Percentiles rank a stretch among this genome's conserved stretches.
Evolutionary conservation across 1,140 invertebrate genomes (phyloP).

Genomic region (Glossosoma conforme): DNA sequence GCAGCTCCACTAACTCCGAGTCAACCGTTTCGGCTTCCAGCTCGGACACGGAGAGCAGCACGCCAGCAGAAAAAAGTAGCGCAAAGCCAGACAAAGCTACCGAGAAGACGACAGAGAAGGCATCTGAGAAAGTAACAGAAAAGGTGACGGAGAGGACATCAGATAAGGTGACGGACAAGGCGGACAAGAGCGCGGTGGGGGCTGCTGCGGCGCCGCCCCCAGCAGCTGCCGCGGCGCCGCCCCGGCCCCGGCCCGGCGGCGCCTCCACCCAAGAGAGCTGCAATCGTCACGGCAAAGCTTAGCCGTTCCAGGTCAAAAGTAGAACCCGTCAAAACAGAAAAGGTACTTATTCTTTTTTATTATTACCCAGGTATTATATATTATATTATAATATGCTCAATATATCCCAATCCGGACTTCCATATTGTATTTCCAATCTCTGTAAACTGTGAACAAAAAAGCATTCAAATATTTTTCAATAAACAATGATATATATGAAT

Average conservation of each 20-base stretch:
- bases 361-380: too few relatives aligned
- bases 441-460: too few relatives aligned
- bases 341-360: conserved; percentile 33
- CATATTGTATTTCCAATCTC: too few relatives aligned
- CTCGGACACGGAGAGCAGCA: conserved; percentile 40
- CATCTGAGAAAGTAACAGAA: neutral
- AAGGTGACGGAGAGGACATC: neutral
- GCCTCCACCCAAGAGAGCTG: conserved; percentile 17
- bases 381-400: too few relatives aligned
- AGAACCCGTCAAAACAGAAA: conserved; percentile 29
- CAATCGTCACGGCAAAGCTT: conserved; percentile 22
- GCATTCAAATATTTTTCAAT: too few relatives aligned
- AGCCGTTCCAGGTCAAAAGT: conserved; percentile 17
- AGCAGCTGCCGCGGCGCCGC: neutral
- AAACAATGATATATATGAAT: too few relatives aligned
- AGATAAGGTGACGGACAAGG: neutral
- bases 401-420: too few relatives aligned
- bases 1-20: conserved; percentile 40
- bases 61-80: conserved; percentile 12
- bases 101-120: too few relatives aligned
- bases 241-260: too few relatives aligned
- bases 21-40: conserved; percentile 34
- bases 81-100: conserved; percentile 11
- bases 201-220: neutral
- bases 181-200: neutral